Evolutionary conservation across 2,113 vertebrate species (phyloP).

Genomic region (Prietella phreatophila): DNA sequence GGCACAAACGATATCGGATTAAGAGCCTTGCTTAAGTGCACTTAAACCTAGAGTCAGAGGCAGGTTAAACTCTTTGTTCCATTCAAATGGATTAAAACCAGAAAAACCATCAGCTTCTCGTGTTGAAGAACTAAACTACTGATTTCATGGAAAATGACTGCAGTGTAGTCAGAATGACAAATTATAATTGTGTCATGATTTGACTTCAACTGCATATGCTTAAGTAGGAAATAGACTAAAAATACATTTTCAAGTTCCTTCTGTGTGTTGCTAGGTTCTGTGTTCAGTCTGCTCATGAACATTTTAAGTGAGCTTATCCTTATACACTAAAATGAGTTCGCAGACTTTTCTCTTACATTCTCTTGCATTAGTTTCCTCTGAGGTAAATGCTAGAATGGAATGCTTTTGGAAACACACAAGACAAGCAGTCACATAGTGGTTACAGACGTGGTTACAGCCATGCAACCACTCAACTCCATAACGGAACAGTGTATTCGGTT

Average conservation of each 20-base stretch:
- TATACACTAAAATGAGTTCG: background rate
- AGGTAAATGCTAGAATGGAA: constrained; percentile 24
- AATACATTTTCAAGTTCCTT: background rate
- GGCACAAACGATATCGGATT: background rate
- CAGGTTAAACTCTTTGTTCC: background rate
- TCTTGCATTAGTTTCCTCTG: background rate
- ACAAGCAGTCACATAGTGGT: constrained; percentile 8
- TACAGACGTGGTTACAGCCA: constrained; percentile 26
- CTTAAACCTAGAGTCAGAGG: background rate
- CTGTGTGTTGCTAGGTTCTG: background rate
- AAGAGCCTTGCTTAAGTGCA: background rate
- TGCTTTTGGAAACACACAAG: constrained; percentile 34
- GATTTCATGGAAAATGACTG: background rate
- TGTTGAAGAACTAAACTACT: background rate
- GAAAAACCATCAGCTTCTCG: background rate
- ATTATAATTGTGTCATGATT: background rate
- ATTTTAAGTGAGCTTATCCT: background rate
- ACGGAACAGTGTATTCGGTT: constrained; percentile 33
- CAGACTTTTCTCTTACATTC: background rate
- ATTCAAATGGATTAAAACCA: background rate
- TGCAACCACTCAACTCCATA: constrained; percentile 14
- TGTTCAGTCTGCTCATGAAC: background rate
- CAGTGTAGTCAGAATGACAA: background rate
- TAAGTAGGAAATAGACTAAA: background rate
- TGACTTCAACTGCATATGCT: background rate